Conservation (phyloP, 2,797 vertebrate genomes). For the Otus scops region DNA sequence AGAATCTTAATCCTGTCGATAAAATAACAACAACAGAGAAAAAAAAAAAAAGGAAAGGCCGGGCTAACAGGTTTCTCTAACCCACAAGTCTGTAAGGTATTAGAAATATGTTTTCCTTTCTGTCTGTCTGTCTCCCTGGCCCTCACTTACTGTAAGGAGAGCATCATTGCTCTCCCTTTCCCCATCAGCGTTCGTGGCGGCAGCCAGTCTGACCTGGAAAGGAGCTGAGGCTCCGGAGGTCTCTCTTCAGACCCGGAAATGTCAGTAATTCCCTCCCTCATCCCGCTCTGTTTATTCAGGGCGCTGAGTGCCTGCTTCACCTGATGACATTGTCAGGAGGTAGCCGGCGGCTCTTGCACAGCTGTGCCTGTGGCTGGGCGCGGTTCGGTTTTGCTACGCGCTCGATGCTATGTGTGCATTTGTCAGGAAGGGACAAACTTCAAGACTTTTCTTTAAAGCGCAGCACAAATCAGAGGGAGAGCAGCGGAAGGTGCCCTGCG, state of each 20-base stretch:
- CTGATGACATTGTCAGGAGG: not conserved
- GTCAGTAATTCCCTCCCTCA: conserved; percentile 54
- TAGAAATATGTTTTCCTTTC: conserved; percentile 25
- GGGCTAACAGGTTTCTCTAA: conserved; percentile 7
- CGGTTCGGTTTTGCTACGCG: not conserved
- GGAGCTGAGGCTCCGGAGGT: conserved; percentile 68
- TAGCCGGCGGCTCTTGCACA: not conserved
- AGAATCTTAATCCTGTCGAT: conserved; percentile 44
- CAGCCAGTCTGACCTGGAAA: conserved; percentile 85
- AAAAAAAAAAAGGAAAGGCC: not conserved
- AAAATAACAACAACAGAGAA: not conserved
- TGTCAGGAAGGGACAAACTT: not conserved
- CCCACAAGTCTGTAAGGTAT: not conserved
- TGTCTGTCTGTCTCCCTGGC: not conserved
- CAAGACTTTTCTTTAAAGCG: not conserved
- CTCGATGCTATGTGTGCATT: rapidly evolving
- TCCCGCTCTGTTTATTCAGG: conserved; percentile 14
- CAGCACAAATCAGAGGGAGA: not conserved
- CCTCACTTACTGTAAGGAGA: not conserved
- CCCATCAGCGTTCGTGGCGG: conserved; percentile 73
- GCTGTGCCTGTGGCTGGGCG: not conserved
- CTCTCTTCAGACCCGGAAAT: conserved; percentile 64
- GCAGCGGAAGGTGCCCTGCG: not conserved
- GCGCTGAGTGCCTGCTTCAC: not conserved
- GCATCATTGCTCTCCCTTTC: conserved; percentile 42